phyloP scores from a whole-genome alignment of 2,113 vertebrate genomes.

The Noctilio leporinus region DNA sequence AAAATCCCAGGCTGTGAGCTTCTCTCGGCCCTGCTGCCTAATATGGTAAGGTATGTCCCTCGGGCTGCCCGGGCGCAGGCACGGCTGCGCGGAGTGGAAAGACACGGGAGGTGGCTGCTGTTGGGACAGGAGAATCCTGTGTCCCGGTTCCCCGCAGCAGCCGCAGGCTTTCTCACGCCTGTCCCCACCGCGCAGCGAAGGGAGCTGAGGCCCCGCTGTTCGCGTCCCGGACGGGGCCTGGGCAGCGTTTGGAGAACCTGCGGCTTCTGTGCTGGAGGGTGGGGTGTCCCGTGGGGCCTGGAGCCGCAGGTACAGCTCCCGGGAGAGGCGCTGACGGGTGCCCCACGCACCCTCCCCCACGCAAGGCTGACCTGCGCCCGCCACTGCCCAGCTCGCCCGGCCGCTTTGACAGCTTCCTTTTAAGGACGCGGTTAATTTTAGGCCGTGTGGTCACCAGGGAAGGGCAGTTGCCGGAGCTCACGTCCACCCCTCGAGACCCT shows the following conservation, averaged over 20 bases:
- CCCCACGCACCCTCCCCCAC: not conserved
- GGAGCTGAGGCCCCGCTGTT: too few species aligned
- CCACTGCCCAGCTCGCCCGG: constrained; percentile 4
- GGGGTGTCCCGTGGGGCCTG: not conserved
- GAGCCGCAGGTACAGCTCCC: too few species aligned
- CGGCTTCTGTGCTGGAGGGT: too few species aligned
- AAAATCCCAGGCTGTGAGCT: constrained; percentile 49
- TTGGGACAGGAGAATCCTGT: too few species aligned
- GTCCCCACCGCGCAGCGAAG: too few species aligned
- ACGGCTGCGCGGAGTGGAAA: not conserved
- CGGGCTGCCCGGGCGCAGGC: not conserved
- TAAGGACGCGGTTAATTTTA: constrained; percentile 54
- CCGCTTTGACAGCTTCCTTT: constrained; percentile 53
- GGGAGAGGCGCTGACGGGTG: too few species aligned
- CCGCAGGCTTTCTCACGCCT: too few species aligned
- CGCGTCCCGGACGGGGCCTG: not conserved
- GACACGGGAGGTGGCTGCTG: not conserved
- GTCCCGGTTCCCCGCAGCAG: too few species aligned
- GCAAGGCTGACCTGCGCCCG: not conserved
- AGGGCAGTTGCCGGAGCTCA: constrained; percentile 31
- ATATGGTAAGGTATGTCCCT: constrained; percentile 84
- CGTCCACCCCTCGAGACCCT: not conserved
- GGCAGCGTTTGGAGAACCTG: not conserved
- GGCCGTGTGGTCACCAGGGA: constrained; percentile 42
- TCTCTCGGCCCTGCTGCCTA: constrained; percentile 74